phyloP scores from a whole-genome alignment of 2,888 invertebrate species.

The Apoderus coryli region DNA sequence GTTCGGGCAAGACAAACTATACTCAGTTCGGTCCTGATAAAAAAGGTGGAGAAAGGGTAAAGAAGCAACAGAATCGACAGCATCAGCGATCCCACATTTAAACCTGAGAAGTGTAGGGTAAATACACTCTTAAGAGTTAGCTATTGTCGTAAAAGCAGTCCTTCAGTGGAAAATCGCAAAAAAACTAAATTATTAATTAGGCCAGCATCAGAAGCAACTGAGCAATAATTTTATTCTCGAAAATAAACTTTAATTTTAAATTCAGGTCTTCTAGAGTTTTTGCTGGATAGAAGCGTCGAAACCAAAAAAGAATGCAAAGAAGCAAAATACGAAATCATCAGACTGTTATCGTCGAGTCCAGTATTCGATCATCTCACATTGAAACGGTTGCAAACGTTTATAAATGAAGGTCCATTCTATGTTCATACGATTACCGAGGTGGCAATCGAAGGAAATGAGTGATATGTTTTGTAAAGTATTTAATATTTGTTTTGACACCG shows the following conservation, averaged over 20 bases:
- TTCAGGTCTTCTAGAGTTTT: conserved; percentile 60
- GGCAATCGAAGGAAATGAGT: conserved; percentile 51
- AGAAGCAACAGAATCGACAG: too few species aligned
- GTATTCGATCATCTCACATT: conserved; percentile 46
- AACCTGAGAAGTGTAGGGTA: too few species aligned
- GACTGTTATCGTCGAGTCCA: conserved; percentile 39
- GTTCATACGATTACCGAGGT: conserved; percentile 56
- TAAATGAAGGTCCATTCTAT: conserved; percentile 66
- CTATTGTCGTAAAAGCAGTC: too few species aligned
- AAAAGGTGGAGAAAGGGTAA: too few species aligned
- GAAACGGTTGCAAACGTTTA: conserved; percentile 49
- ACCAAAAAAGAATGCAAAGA: conserved; percentile 57
- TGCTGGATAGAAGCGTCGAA: conserved; percentile 59
- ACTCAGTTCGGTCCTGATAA: too few species aligned
- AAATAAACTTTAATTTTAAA: conserved; percentile 15
- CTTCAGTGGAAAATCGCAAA: too few species aligned
- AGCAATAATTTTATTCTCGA: too few species aligned
- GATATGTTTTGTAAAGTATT: too few species aligned
- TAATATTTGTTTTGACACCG: too few species aligned
- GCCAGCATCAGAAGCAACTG: too few species aligned
- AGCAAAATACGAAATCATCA: conserved; percentile 58
- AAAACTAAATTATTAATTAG: too few species aligned
- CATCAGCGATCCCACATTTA: background rate
- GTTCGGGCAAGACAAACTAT: background rate
- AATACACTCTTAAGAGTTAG: too few species aligned